phyloP scores from a whole-genome alignment of 1,140 invertebrate species.

The Bilobella aurantiaca region DNA sequence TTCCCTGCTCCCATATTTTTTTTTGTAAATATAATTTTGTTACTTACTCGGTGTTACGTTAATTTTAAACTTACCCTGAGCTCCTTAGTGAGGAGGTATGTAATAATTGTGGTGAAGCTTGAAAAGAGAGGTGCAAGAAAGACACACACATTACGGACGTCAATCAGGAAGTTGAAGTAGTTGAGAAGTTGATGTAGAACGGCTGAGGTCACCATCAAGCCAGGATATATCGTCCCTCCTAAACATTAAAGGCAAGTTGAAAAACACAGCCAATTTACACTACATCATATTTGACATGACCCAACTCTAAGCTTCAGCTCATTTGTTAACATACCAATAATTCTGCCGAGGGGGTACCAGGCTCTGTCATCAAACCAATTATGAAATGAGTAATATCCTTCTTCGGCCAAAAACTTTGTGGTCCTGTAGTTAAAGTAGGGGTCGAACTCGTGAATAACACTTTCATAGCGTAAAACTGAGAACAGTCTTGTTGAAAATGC shows the following conservation, averaged over 20 bases:
- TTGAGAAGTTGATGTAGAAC: constrained; percentile 76
- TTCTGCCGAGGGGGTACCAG: constrained; percentile 95
- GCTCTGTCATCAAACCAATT: constrained; percentile 99
- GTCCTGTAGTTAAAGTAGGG: constrained; percentile 98
- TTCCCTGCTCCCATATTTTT: constrained; percentile 51
- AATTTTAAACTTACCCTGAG: constrained; percentile 55
- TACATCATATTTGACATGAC: background rate
- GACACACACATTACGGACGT: constrained; percentile 95
- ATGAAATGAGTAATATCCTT: constrained; percentile 95
- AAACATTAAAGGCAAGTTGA: constrained; percentile 9
- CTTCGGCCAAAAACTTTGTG: constrained; percentile 83
- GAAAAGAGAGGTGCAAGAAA: constrained; percentile 96
- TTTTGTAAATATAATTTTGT: background rate
- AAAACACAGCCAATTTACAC: background rate
- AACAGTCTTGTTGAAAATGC: constrained; percentile 91
- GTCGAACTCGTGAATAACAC: constrained; percentile 98
- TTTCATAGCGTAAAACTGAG: constrained; percentile 93
- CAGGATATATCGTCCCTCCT: constrained; percentile 88
- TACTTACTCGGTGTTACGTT: background rate
- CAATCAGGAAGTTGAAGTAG: constrained; percentile 84
- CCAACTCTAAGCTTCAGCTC: background rate
- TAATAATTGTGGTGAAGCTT: constrained; percentile 88
- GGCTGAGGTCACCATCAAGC: constrained; percentile 95
- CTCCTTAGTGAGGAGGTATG: constrained; percentile 91
- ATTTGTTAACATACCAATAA: constrained; percentile 63